Evolutionary conservation across 2,113 vertebrate genomes (phyloP), one percentile per base, ranked within the genome.

Genomic region (Prochilodus magdalenae): DNA sequence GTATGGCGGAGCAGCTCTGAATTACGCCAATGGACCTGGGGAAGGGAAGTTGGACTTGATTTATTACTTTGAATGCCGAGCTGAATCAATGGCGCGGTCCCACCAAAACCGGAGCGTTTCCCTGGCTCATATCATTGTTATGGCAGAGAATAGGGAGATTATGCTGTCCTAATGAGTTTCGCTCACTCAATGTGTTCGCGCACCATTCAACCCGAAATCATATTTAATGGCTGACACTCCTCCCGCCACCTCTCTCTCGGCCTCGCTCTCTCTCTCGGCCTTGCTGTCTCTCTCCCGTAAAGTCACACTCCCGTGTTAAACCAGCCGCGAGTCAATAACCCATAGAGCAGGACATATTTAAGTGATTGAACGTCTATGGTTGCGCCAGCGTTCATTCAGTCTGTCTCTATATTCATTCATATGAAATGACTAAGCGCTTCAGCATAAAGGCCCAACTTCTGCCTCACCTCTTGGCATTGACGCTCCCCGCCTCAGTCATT

Each of bases 21-120:
- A 94, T 94, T 94, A 93, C 91, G 91, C 91, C 93, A 93, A 93
- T 92, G 89, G 91, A 80, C 90, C 89, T 85, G 87, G 87, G 90
- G 89, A 93, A 93, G 92, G 91, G 93, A 94, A 93, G 93, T 91
- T 94, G 90, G 92, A 94, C 91, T 94, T 95, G 93, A 95, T 95
- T 94, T 95, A 95, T 94, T 95, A 91, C 93, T 93, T 88, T 94
- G 91, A 95, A 94, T 94, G 90, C 92, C 30, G 88, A 91, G 88
- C 92, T 90, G 91, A 93, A 94, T 94, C 93, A 94, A 94, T 93
- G 92, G 90, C 88, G 87, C 69, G 73, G 89, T 88, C 91, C 57
- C 57, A 89, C 85, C 90, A 90, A 92, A 94, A 93, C 89, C 92
- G 89, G 89, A 88, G 91, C 91, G 89, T 91, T 94, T 94, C 92